Evolutionary conservation across 2,113 vertebrate species (phyloP), one percentile per base, ranked within the genome.

Genomic region (Lycaon pictus): DNA sequence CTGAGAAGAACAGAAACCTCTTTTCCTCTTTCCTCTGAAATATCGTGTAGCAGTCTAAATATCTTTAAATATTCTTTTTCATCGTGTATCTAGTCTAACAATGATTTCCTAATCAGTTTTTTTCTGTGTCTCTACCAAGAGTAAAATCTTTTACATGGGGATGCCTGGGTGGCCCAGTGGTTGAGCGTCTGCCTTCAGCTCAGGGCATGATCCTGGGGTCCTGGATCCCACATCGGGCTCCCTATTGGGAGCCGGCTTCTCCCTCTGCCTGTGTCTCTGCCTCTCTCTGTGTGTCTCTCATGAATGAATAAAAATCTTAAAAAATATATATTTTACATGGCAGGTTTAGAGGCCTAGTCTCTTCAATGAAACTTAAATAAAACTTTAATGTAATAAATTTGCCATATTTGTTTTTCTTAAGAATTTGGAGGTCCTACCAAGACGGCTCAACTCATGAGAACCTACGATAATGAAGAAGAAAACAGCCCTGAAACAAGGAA

Each of bases 291-390:
- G 43, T 43, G 43, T 43, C 43, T 43, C 43, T 43, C 43, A 43
- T 43, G 43, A 43, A 43, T 43, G 43, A 43, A 43, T 43, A 7
- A 43, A 43, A 43, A 43, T 43, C 43, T 43, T 43, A 43, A 43
- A 43, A 43, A 43, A 43, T 43, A 43, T 43, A 43, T 43, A 43
- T 71, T 94, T 90, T 90, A 48, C n/a, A 86, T 93, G n/a, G 58
- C 16, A 71, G 37, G 90, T 13, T 48, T 89, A 86, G 71, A 95
- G 51, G 17, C 11, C 15, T 74, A 23, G 5, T 88, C 10, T 90
- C 58, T 88, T 86, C 11, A 56, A 92, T 15, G 69, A 35, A 84
- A 79, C 23, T 92, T 88, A 92, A 88, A 48, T 84, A 80, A 93
- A 92, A 83, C 86, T 80, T 25, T 81, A 37, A 76, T 48, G 77